These are phyloP conservation scores for Myrmophylax atrothorax DNA, from an alignment of 2,113 vertebrate genomes.

Conservation along the genomic window DNA sequence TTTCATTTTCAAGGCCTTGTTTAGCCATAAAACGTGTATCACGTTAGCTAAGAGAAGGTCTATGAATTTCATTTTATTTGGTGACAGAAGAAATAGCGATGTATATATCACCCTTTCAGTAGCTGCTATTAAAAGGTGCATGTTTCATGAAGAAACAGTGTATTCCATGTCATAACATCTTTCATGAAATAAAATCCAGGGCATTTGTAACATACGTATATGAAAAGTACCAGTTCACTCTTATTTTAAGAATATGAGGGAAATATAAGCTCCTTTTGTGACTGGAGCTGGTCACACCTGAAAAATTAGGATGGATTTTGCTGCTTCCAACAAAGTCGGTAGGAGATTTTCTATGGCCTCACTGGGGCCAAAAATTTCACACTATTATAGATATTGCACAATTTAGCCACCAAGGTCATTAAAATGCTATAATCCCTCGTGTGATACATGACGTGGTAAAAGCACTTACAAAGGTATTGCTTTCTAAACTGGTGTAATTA, in stretches of 20 bases:
- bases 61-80: slow-evolving; percentile 56
- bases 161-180: background rate
- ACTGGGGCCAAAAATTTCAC: background rate
- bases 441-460: background rate
- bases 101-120: slow-evolving; percentile 19
- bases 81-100: slow-evolving; percentile 6
- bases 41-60: background rate
- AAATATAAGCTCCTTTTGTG: background rate
- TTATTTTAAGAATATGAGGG: background rate
- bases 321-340: background rate
- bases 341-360: background rate
- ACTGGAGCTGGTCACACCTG: background rate
- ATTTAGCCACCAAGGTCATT: slow-evolving; percentile 19
- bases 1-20: slow-evolving; percentile 58
- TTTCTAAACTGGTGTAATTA: slow-evolving; percentile 50
- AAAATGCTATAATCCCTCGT: slow-evolving; percentile 27
- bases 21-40: slow-evolving; percentile 42
- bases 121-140: slow-evolving; percentile 8
- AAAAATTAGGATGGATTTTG: slow-evolving; percentile 43
- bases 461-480: slow-evolving; percentile 51
- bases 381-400: background rate
- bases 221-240: background rate
- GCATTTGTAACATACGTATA: background rate
- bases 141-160: slow-evolving; percentile 19
- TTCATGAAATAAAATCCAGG: background rate